These are phyloP conservation scores for Triplophysa dalaica DNA, from an alignment of 2,113 vertebrate genomes.

Conservation along the genomic window DNA sequence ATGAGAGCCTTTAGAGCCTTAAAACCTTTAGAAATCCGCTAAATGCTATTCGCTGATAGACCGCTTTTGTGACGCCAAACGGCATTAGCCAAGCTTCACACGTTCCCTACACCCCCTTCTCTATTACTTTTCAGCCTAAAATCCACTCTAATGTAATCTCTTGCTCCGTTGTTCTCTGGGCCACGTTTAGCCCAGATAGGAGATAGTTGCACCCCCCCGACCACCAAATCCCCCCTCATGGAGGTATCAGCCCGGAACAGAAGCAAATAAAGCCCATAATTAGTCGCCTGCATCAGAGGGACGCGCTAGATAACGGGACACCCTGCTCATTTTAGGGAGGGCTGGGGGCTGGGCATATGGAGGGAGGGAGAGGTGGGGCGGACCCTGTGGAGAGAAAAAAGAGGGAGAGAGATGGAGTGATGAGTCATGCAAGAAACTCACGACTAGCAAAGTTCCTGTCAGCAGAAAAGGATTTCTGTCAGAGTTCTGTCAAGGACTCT, in stretches of 20 bases:
- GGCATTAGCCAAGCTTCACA: constrained; percentile 4
- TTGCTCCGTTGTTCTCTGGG: constrained; percentile 32
- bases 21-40: constrained; percentile 24
- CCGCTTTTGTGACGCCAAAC: constrained; percentile 3
- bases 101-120: neutral
- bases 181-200: constrained; percentile 12
- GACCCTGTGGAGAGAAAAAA: neutral
- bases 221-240: neutral
- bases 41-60: constrained; percentile 4
- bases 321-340: neutral
- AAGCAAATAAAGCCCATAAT: constrained; percentile 43
- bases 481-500: neutral
- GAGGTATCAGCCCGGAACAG: constrained; percentile 36
- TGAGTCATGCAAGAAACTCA: constrained; percentile 45
- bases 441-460: constrained; percentile 30
- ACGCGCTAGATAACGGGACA: constrained; percentile 30
- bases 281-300: constrained; percentile 31
- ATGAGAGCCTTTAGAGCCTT: neutral
- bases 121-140: constrained; percentile 29
- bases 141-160: constrained; percentile 44
- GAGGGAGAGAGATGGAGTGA: constrained; percentile 13
- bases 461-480: constrained; percentile 31
- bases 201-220: constrained; percentile 18
- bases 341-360: neutral
- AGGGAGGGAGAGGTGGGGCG: neutral